These are phyloP conservation scores for Eurytoma adleriae DNA, from an alignment of 2,888 invertebrate genomes.

Conservation along the genomic window DNA sequence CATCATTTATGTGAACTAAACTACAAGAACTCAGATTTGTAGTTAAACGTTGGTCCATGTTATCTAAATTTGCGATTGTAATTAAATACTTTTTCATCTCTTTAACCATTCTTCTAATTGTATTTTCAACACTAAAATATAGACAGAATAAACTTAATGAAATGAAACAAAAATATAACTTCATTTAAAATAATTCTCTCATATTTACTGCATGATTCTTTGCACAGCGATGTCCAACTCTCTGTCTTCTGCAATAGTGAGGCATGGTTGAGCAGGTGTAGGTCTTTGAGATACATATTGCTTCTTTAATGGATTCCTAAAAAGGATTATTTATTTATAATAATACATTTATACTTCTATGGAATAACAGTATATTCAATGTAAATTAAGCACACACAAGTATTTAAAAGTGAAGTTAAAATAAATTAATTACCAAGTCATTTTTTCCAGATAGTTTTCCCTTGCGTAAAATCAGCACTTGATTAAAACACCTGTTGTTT, in stretches of 20 bases:
- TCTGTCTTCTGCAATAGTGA: constrained; percentile 70
- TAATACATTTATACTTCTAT: neutral
- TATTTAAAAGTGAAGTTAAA: neutral
- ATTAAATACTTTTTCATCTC: constrained; percentile 74
- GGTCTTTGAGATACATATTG: constrained; percentile 68
- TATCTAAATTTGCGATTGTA: constrained; percentile 68
- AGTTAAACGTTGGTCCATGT: constrained; percentile 74
- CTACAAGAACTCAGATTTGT: constrained; percentile 73
- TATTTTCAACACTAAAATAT: constrained; percentile 70
- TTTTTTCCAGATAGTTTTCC: constrained; percentile 19
- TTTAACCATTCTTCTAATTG: constrained; percentile 72
- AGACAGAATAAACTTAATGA: constrained; percentile 8
- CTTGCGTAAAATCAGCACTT: neutral
- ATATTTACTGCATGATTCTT: constrained; percentile 71
- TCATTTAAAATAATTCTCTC: constrained; percentile 1
- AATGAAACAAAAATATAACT: neutral
- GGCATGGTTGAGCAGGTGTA: constrained; percentile 69
- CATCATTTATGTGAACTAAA: constrained; percentile 73
- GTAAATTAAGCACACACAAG: constrained; percentile 2
- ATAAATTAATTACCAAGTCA: constrained; percentile 59
- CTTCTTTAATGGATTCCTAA: constrained; percentile 72
- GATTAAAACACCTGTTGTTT: constrained; percentile 12
- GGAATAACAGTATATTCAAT: neutral
- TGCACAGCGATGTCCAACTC: constrained; percentile 72
- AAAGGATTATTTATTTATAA: constrained; percentile 2